Percentiles rank a stretch among this genome's conserved stretches.
phyloP scores from a whole-genome alignment of 2,797 vertebrate genomes.

The Eurystomus glaucurus region DNA sequence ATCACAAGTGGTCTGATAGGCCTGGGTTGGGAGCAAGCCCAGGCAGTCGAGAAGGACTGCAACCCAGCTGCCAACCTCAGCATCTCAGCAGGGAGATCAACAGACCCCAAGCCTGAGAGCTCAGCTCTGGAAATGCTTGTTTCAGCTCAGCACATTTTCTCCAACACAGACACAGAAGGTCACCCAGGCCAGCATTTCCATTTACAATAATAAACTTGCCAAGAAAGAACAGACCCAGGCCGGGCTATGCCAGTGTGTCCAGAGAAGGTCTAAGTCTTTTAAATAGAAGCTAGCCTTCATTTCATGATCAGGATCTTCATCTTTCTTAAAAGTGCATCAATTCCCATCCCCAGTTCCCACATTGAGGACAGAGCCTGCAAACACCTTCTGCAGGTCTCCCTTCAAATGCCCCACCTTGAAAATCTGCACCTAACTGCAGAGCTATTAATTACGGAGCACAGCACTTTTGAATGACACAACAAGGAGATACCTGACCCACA shows the following conservation, averaged over 20 bases:
- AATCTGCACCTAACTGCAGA: background rate
- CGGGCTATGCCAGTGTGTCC: background rate
- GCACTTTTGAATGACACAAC: background rate
- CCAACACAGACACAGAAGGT: conserved; percentile 21
- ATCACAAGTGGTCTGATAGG: conserved; percentile 49
- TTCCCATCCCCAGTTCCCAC: rapidly evolving
- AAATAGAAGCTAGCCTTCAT: background rate
- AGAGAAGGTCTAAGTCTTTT: background rate
- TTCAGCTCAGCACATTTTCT: conserved; percentile 51
- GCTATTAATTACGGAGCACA: background rate
- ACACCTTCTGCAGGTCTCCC: background rate
- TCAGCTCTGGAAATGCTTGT: conserved; percentile 17
- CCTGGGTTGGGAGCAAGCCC: conserved; percentile 13
- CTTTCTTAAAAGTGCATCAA: background rate
- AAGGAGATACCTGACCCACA: background rate
- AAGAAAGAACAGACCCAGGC: background rate
- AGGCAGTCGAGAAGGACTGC: background rate
- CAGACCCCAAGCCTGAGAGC: background rate
- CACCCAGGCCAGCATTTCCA: conserved; percentile 43
- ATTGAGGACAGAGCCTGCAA: background rate
- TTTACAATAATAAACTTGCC: background rate
- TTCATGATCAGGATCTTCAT: background rate
- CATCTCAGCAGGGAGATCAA: conserved; percentile 35
- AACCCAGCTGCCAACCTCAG: background rate
- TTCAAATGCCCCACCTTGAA: background rate